Percentiles rank a stretch among this genome's conserved stretches.
phyloP scores from a whole-genome alignment of 2,888 invertebrate species.

The Seira musarum region DNA sequence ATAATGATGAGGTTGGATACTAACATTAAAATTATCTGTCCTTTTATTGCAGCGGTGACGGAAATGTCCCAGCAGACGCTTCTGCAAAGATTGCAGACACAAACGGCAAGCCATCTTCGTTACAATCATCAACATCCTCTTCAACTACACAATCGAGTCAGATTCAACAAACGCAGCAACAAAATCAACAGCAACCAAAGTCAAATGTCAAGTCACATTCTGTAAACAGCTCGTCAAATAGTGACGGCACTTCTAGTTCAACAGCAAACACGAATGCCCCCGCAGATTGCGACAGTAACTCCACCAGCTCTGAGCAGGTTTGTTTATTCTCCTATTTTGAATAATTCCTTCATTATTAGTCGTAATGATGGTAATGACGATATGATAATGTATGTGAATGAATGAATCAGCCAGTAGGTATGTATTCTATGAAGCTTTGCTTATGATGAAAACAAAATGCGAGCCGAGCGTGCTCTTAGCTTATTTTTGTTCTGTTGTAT shows the following conservation, averaged over 20 bases:
- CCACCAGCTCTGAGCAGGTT: conserved; percentile 48
- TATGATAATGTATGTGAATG: conserved; percentile 20
- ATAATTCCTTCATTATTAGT: conserved; percentile 36
- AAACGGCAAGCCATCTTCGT: conserved; percentile 40
- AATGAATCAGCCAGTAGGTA: neutral
- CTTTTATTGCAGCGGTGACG: conserved; percentile 36
- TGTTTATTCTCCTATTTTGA: conserved; percentile 32
- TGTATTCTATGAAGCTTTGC: neutral
- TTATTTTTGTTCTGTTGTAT: neutral
- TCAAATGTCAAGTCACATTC: conserved; percentile 49
- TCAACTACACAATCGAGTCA: conserved; percentile 46
- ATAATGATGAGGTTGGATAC: too few relatives aligned
- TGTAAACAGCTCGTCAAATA: conserved; percentile 11
- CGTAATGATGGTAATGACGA: neutral
- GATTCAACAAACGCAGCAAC: conserved; percentile 30
- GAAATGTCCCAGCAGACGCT: conserved; percentile 9
- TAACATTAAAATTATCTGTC: conserved; percentile 20
- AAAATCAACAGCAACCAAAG: conserved; percentile 40
- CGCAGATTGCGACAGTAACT: conserved; percentile 6
- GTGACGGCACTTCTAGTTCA: neutral
- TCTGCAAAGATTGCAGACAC: conserved; percentile 27
- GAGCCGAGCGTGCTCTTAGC: neutral
- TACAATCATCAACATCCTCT: conserved; percentile 28
- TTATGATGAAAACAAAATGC: conserved; percentile 1
- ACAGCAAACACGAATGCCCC: conserved; percentile 21